Base-by-base conservation (phyloP, 1,140 invertebrate genomes). In the Acyrthosiphon pisum region DNA sequence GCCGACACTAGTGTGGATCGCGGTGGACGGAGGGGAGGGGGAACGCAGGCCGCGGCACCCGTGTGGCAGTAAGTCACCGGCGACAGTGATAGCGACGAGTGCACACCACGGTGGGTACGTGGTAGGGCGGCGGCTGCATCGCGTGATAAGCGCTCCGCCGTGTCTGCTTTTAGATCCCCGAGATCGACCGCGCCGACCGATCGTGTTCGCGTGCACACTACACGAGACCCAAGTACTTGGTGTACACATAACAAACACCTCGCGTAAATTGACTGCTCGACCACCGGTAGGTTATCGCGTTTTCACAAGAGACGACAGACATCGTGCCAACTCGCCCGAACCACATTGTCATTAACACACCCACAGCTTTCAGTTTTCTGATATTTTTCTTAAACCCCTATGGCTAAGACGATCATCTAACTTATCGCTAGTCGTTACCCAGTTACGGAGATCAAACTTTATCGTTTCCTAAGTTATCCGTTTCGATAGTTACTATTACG, bases 141-240 rank as follows among this genome's bases (percentile, higher is more conserved):
- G 48, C 30, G 92, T 81, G 93, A 89, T 86, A 93, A 94, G 68
- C 84, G 93, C 50, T 86, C 53, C 83, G 93, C 41, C 90, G 93
- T 35, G 50, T 46, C 56, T 84, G 93, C 76, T 56, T 93, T 86
- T 92, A 92, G 87, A 87, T 92, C 81, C 48, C 83, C 68, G 68
- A 84, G 93, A 90, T 56, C 87, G 89, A 90, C 89, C 60, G 68
- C 93, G 48, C 37, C 48, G 93, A 60, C 23, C 37, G 53, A 53
- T 60, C 90, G 90, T 37, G 35, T 93, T 56, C 23, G 68, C 35
- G 35, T 53, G 60, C 90, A 89, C 44, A 37, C 53, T 37, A 26
- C 46, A 88, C 37, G 60, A 68, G 26, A 60, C 56, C 9, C 26
- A 26, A 68, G 60, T 35, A 18, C 11, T 76, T n/a, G 60, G 60